Percentiles rank a stretch among this genome's conserved stretches.
Conservation (phyloP, 2,797 vertebrate species). For the Hydrocynus forskahlii region DNA sequence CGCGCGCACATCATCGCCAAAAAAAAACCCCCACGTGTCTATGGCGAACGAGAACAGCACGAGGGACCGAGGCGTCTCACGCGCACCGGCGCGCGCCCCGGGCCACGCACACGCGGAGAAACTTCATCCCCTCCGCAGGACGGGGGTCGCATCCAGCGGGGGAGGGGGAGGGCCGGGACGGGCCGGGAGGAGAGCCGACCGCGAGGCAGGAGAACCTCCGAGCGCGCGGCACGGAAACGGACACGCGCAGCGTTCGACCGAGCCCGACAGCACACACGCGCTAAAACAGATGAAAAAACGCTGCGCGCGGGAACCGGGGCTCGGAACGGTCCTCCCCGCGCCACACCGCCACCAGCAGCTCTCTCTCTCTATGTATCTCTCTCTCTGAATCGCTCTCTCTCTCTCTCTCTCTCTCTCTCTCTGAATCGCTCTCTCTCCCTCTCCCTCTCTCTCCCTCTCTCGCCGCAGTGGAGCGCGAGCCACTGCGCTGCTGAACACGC, state of each 20-base stretch:
- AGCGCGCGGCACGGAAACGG: no score
- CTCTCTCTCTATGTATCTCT: no score
- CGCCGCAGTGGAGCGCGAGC: slow-evolving; percentile 66
- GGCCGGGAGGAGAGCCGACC: no score
- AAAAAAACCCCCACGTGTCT: slow-evolving; percentile 29
- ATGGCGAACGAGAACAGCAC: slow-evolving; percentile 30
- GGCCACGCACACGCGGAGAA: not conserved
- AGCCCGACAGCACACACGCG: no score
- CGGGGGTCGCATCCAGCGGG: not conserved
- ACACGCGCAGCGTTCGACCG: no score
- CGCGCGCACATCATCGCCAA: slow-evolving; percentile 68
- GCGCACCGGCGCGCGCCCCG: not conserved
- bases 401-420: no score
- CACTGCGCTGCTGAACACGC: slow-evolving; percentile 67
- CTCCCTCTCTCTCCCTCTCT: not conserved
- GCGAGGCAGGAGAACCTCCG: no score
- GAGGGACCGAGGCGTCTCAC: not conserved
- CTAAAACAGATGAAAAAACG: no score
- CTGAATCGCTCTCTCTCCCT: slow-evolving; percentile 2
- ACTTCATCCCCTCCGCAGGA: slow-evolving; percentile 13
- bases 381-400: no score
- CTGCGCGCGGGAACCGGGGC: no score
- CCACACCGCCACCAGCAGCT: not conserved
- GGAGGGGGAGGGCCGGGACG: not conserved
- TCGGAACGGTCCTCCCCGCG: no score